Evolutionary conservation across 1,140 invertebrate genomes (phyloP).

Genomic region (Pteromalus puparum): DNA sequence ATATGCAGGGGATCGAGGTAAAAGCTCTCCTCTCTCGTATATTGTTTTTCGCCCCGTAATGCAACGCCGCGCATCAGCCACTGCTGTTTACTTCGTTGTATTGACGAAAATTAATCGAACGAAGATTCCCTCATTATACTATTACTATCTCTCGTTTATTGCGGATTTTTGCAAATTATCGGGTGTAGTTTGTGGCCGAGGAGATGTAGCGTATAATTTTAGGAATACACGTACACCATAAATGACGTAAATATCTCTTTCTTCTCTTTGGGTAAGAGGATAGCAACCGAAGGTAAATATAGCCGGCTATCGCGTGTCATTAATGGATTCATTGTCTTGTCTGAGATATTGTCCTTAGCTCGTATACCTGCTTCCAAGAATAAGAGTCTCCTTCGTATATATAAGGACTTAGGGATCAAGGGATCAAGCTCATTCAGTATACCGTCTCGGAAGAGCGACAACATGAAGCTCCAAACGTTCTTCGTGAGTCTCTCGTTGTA

Average conservation of each 20-base stretch:
- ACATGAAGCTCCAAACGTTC: slow-evolving; percentile 52
- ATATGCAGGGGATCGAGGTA: too few species aligned
- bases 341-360: neutral
- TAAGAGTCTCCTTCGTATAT: neutral
- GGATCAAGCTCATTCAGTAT: neutral
- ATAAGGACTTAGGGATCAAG: neutral
- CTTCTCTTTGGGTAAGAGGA: neutral
- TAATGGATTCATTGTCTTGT: slow-evolving; percentile 60
- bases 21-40: neutral
- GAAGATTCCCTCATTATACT: neutral
- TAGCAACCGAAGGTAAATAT: neutral
- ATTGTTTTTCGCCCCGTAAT: neutral
- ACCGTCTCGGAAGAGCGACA: neutral
- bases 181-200: too few species aligned
- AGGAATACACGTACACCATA: too few species aligned
- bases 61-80: neutral
- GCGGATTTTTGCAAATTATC: too few species aligned
- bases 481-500: slow-evolving; percentile 48
- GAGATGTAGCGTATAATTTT: too few species aligned
- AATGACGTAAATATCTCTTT: neutral
- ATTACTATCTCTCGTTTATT: too few species aligned
- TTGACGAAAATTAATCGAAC: neutral
- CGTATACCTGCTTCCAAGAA: neutral
- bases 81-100: too few species aligned
- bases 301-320: slow-evolving; percentile 58